Percentiles rank a stretch among this genome's conserved stretches.
phyloP scores from a whole-genome alignment of 1,140 invertebrate genomes.

The Danaus plexippus region DNA sequence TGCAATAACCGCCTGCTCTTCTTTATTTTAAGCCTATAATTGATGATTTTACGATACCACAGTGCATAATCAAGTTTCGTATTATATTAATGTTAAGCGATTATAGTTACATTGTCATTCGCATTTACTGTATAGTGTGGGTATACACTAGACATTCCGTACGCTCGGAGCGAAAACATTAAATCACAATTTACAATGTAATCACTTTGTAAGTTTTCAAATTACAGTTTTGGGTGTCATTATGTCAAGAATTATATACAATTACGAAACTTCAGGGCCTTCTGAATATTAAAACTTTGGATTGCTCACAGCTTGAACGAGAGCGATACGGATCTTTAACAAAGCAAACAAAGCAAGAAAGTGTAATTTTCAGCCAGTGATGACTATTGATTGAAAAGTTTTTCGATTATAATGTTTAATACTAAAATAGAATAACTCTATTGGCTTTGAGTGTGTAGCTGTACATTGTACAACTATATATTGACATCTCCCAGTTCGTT shows the following conservation, averaged over 20 bases:
- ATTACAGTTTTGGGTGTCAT: slow-evolving; percentile 46
- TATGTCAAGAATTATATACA: slow-evolving; percentile 39
- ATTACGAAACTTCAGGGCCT: slow-evolving; percentile 37
- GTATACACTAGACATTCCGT: slow-evolving; percentile 11
- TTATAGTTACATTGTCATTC: slow-evolving; percentile 19
- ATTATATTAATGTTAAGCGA: slow-evolving; percentile 15
- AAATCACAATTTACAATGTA: slow-evolving; percentile 35
- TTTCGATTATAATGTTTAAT: slow-evolving; percentile 48
- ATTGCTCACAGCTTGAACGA: slow-evolving; percentile 47
- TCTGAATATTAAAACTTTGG: slow-evolving; percentile 62
- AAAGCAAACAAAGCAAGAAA: slow-evolving; percentile 40
- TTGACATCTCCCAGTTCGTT: too few relatives aligned
- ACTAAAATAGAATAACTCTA: too few relatives aligned
- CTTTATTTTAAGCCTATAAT: slow-evolving; percentile 35
- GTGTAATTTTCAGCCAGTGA: slow-evolving; percentile 52
- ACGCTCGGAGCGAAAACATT: slow-evolving; percentile 14
- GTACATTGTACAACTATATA: too few relatives aligned
- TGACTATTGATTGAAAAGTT: slow-evolving; percentile 59
- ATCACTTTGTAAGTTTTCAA: slow-evolving; percentile 53
- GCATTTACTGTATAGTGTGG: slow-evolving; percentile 1
- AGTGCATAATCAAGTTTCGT: slow-evolving; percentile 20
- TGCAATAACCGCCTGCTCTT: slow-evolving; percentile 32
- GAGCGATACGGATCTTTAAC: slow-evolving; percentile 52
- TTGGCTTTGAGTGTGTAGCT: too few relatives aligned
- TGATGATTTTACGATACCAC: slow-evolving; percentile 26